phyloP scores from a whole-genome alignment of 2,113 vertebrate genomes.

The Holacanthus passer region DNA sequence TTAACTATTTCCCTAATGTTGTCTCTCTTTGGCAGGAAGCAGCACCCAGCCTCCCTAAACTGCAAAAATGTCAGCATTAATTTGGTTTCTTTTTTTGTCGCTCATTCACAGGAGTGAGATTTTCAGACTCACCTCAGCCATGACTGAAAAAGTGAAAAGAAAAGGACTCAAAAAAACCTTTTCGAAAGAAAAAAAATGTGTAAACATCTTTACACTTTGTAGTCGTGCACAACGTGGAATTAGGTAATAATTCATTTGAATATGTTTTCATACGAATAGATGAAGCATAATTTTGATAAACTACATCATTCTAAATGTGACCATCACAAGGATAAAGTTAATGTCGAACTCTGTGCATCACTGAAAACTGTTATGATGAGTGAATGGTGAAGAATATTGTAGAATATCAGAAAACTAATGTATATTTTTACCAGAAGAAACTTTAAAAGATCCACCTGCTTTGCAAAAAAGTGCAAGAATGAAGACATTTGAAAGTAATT shows the following conservation, averaged over 20 bases:
- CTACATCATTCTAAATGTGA: neutral
- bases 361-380: neutral
- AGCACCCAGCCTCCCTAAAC: neutral
- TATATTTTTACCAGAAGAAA: neutral
- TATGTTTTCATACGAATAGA: neutral
- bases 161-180: neutral
- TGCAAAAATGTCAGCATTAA: constrained; percentile 5
- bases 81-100: neutral
- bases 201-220: neutral
- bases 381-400: neutral
- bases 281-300: neutral
- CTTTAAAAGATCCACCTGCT: constrained; percentile 22
- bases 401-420: neutral
- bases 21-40: constrained; percentile 12
- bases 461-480: neutral
- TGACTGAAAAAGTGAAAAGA: constrained; percentile 2
- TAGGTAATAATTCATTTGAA: neutral
- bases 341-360: neutral
- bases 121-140: neutral
- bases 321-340: neutral
- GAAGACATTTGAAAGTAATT: neutral
- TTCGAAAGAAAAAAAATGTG: neutral
- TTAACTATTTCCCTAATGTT: constrained; percentile 29
- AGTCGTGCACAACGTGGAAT: neutral
- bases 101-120: neutral